Base-by-base conservation (phyloP, 2,113 vertebrate species). In the Lagopus leucura region DNA sequence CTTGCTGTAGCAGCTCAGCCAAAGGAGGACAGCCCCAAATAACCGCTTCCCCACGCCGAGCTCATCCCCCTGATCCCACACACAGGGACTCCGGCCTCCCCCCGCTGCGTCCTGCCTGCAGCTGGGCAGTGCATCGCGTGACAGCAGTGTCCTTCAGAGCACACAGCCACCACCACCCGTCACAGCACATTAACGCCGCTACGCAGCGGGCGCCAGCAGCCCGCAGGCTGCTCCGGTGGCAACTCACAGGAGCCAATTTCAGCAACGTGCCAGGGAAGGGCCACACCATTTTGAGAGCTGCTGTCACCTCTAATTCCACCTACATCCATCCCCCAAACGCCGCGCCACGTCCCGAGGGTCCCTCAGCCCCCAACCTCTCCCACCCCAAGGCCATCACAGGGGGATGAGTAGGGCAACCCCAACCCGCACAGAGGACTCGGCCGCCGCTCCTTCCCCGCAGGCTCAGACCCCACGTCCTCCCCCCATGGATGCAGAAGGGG, bases 301-400 rank as follows among this genome's bases (percentile, higher is more conserved):
- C 6, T 2, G 6, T 45, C 22, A 86, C 60, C 65, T 70, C 32
- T 9, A 14, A 19, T 40, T 22, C 42, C 42, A 21, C 30, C 42
- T 7, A 20, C 34, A 12, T 20, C 70, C 17, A 0, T 18, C 22
- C 11, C 47, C 54, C 55, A 1, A 13, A 25, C 2, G 11, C 4
- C 0, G 9, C 8, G 28, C 28, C 28, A 5, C 17, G 25, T n/a
- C 0, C 8, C 1, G 1, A 2, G 18, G 25, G 18, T 18, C 57
- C 48, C 27, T 24, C 32, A 34, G 34, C 5, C 36, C 57, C 28
- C 52, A 3, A 7, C 0, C 18, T 36, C 36, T n/a, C 48, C 40
- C 65, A 43, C 32, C 43, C 16, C 18, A 55, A 36, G 32, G 9
- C 19, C 32, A n/a, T 22, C 58, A 3, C 17, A 15, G 15, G 1